Evolutionary conservation across 2,113 vertebrate genomes (phyloP), one percentile per base, ranked within the genome.

Genomic region (Aix galericulata): DNA sequence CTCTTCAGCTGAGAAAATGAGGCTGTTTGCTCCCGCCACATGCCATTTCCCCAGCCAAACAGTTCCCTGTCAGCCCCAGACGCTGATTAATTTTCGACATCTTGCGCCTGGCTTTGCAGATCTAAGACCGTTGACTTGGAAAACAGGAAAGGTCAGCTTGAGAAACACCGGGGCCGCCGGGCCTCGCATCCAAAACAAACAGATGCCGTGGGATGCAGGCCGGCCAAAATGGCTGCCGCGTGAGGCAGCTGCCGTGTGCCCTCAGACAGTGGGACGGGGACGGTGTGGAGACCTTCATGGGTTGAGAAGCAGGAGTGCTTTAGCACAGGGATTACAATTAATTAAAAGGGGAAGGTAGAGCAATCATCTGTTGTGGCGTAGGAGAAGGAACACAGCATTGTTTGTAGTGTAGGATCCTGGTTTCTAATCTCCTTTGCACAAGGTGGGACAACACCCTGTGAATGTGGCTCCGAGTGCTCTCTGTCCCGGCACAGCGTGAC

Each of bases 61-160:
- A 31, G 48, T 62, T 84, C 74, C 69, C 29, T 36, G 9, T 6
- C 88, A 95, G 82, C 66, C 82, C 58, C 91, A 79, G 84, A 32
- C 82, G 95, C 77, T 66, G 89, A 77, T 97, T 92, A 38, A 95
- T 97, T 96, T 76, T 92, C 96, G 87, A 46, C 88, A 72, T 82
- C 82, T 67, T 55, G 86, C n/a, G 62, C 94, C 92, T 86, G 93
- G 62, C 81, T 95, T 94, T 90, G 48, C 87, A 62, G 96, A 78
- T 94, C 91, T 66, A 2, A 94, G 97, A 78, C 79, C 59, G n/a
- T 83, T 93, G 94, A 67, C 96, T 98, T 34, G 74, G 96, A 89
- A 85, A 97, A 94, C 95, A 95, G 97, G 97, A 97, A 84, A 98
- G 98, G 97, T 97, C 97, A 97, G 88, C 83, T 77, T 88, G 97